These are phyloP conservation scores for Octopus sinensis DNA, from an alignment of 1,140 invertebrate genomes.

Conservation along the genomic window DNA sequence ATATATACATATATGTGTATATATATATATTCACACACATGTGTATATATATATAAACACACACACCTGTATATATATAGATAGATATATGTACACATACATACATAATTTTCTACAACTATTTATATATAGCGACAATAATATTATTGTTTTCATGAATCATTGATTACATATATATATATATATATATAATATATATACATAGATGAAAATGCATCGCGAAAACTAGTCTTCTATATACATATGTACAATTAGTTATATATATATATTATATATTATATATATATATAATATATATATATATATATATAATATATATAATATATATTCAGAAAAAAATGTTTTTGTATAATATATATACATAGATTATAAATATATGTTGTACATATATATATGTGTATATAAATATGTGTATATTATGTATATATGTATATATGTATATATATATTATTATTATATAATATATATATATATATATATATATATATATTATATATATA, in stretches of 20 bases:
- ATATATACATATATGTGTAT: conserved; percentile 1
- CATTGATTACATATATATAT: background rate
- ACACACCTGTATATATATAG: conserved; percentile 7
- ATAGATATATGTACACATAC: background rate
- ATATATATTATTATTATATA: background rate
- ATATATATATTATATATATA: conserved; percentile 1
- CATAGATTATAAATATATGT: too few species aligned
- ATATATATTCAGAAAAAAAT: background rate
- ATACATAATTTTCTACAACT: background rate
- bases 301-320: conserved; percentile 2
- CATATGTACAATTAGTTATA: background rate
- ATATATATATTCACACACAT: conserved; percentile 10
- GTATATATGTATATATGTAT: background rate
- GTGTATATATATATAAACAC: conserved; percentile 11
- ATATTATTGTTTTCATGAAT: background rate
- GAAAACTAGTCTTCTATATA: background rate
- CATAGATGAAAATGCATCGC: background rate
- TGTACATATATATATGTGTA: background rate
- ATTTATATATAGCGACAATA: background rate
- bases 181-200: background rate
- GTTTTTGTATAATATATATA: background rate
- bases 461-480: conserved; percentile 2
- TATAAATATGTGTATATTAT: too few species aligned
- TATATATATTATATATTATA: background rate
- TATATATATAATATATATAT: conserved; percentile 8